Evolutionary conservation across 2,113 vertebrate genomes (phyloP).

Genomic region (Mormyrus lacerda): DNA sequence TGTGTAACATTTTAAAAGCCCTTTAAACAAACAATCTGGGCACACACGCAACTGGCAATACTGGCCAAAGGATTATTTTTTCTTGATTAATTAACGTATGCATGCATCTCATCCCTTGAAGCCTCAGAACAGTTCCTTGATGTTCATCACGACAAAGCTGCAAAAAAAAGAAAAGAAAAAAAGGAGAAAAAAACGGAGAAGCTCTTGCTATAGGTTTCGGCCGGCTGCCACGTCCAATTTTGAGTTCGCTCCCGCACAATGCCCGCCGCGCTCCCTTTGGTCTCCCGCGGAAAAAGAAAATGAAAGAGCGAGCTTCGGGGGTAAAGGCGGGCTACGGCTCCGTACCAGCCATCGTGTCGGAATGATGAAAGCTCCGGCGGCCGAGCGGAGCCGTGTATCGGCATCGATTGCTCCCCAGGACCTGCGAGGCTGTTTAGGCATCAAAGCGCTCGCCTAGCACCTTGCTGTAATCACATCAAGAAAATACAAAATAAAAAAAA

Average conservation of each 20-base stretch:
- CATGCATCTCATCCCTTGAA: neutral
- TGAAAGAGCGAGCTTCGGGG: neutral
- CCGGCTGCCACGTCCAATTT: neutral
- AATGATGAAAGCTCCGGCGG: neutral
- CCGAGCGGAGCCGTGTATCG: neutral
- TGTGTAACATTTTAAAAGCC: neutral
- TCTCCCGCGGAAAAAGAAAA: neutral
- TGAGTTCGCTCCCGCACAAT: neutral
- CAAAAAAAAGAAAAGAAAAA: neutral
- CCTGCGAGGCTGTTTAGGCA: neutral
- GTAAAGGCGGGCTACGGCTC: neutral
- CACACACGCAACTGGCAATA: neutral
- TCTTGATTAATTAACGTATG: neutral
- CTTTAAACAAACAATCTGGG: neutral
- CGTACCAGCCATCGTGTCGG: neutral
- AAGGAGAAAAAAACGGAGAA: neutral
- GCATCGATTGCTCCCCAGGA: neutral
- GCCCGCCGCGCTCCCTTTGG: neutral
- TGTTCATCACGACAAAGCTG: neutral
- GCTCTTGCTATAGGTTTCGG: neutral
- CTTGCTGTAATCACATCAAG: neutral
- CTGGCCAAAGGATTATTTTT: neutral
- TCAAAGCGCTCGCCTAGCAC: neutral
- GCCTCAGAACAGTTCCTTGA: neutral
- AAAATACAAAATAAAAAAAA: neutral